Percentiles rank a stretch among this genome's conserved stretches.
These are phyloP conservation scores for Seira sanloemensis DNA, from an alignment of 2,888 invertebrate genomes.

Conservation along the genomic window DNA sequence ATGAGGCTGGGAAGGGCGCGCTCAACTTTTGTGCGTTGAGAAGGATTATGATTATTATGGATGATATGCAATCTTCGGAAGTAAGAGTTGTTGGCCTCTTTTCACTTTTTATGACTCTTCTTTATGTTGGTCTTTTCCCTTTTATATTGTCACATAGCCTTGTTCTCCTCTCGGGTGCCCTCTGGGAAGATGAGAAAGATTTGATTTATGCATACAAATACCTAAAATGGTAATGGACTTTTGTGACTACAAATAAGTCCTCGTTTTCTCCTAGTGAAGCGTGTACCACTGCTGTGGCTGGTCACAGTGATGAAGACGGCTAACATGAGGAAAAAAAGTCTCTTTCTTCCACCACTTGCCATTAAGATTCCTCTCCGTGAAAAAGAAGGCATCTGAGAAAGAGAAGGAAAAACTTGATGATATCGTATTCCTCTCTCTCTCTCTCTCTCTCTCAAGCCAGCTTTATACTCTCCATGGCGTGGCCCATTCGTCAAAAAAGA, in stretches of 20 bases:
- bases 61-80: not conserved
- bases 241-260: slow-evolving; percentile 58
- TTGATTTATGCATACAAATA: slow-evolving; percentile 52
- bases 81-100: slow-evolving; percentile 1
- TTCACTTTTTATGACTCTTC: slow-evolving; percentile 39
- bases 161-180: slow-evolving; percentile 9
- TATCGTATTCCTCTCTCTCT: not conserved
- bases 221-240: slow-evolving; percentile 42
- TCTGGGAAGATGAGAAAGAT: slow-evolving; percentile 54
- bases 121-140: slow-evolving; percentile 1
- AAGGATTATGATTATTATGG: slow-evolving; percentile 8
- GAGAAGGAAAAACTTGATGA: slow-evolving; percentile 7
- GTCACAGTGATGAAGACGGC: slow-evolving; percentile 18
- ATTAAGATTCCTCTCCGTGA: slow-evolving; percentile 4
- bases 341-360: not conserved
- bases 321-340: not conserved
- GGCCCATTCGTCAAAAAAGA: slow-evolving; percentile 38
- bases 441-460: not conserved
- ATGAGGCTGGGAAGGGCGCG: too few relatives aligned
- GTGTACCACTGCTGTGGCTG: slow-evolving; percentile 11
- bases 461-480: slow-evolving; percentile 23
- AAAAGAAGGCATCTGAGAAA: not conserved
- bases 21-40: not conserved
- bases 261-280: slow-evolving; percentile 33
- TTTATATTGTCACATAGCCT: slow-evolving; percentile 43